Base-by-base conservation (phyloP, 2,113 vertebrate genomes). In the Pholis gunnellus region DNA sequence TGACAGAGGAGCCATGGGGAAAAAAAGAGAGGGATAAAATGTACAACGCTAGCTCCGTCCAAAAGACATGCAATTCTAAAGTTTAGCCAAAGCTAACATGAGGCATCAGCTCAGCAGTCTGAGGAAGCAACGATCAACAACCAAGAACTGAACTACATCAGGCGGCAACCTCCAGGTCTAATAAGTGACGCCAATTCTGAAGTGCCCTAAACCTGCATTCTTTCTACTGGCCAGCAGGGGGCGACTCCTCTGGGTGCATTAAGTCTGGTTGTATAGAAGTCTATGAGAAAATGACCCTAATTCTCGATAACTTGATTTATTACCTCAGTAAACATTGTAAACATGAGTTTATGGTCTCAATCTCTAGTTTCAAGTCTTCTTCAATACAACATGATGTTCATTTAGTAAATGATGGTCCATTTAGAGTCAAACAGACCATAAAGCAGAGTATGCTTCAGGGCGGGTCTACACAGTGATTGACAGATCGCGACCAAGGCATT, bases 1-100 rank as follows among this genome's bases (percentile, higher is more conserved):
- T 54, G 34, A 78, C 44, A 78, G 40, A 60, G 67, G 42, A 68
- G 60, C 20, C 6, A 38, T 57, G 57, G 29, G 29, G 57, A 44
- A 40, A 25, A 17, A 59, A 65, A 59, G 46, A 57, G 34, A 54
- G 29, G 18, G 17, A 36, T 20, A 25, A 34, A 69, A 36, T 38
- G 1, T 14, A 17, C 6, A 31, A 48, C 0, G 31, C 6, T 44
- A 56, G 2, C 6, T 31, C 11, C n/a, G 5, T 6, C 25, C 1
- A 13, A 17, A 6, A 48, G 63, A 75, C 48, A 2, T 15, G 34
- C n/a, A 29, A 5, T 15, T 40, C 15, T 15, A 40, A 34, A 36
- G 38, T 59, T 46, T 2, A n/a, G 18, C 25, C 13, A 7, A 66
- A 25, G 1, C 25, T 34, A 20, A 60, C n/a, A 18, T 38, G 44